phyloP scores from a whole-genome alignment of 2,797 vertebrate genomes.

The Setipinna tenuifilis region DNA sequence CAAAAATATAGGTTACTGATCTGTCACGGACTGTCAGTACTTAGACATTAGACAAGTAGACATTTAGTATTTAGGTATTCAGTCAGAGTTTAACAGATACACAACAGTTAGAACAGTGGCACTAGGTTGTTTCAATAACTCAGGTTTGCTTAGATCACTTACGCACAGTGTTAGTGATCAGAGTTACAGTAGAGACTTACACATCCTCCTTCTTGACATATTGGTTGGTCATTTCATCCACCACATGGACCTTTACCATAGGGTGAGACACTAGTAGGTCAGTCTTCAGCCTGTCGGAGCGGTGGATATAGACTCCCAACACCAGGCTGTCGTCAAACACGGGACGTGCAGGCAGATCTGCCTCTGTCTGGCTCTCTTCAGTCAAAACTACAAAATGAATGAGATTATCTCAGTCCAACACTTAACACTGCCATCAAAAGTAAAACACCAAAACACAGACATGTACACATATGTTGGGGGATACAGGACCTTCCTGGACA shows the following conservation, averaged over 20 bases:
- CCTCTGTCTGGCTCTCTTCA: constrained; percentile 62
- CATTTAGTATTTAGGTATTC: too few relatives aligned
- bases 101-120: not conserved
- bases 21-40: not conserved
- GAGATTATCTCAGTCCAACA: constrained; percentile 12
- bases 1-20: too few relatives aligned
- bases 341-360: constrained; percentile 60
- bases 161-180: not conserved
- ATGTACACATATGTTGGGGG: not conserved
- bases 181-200: constrained; percentile 67
- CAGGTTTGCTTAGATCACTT: not conserved
- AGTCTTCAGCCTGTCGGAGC: constrained; percentile 87
- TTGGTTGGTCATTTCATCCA: constrained; percentile 87
- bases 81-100: not conserved
- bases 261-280: constrained; percentile 88
- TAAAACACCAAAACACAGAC: not conserved
- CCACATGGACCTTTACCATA: constrained; percentile 92
- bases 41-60: too few relatives aligned
- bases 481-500: not conserved
- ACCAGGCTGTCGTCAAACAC: constrained; percentile 84
- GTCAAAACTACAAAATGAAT: constrained; percentile 56
- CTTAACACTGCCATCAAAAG: not conserved
- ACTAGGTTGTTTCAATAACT: not conserved
- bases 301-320: constrained; percentile 89
- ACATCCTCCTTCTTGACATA: constrained; percentile 91